These are phyloP conservation scores for Caligus rogercresseyi DNA, from an alignment of 1,140 invertebrate species.

Conservation along the genomic window DNA sequence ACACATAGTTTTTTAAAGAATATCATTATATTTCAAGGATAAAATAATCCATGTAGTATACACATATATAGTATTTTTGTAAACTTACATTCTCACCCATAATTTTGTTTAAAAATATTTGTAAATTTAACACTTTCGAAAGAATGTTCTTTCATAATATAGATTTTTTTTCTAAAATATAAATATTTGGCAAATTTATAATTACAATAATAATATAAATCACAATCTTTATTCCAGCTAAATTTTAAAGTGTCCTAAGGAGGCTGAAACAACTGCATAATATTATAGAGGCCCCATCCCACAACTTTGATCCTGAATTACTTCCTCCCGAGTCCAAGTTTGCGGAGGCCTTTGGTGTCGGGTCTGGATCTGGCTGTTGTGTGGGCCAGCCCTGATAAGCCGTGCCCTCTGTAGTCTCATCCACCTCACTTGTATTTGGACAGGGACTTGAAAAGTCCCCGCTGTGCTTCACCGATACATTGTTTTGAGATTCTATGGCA, in stretches of 20 bases:
- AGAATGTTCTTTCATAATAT: too few relatives aligned
- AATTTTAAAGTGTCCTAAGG: neutral
- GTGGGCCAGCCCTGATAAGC: neutral
- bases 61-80: too few relatives aligned
- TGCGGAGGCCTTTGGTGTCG: neutral
- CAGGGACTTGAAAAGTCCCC: neutral
- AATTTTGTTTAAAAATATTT: too few relatives aligned
- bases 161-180: neutral
- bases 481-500: neutral
- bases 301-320: neutral
- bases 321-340: neutral
- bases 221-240: neutral
- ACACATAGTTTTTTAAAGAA: too few relatives aligned
- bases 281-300: neutral
- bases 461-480: neutral
- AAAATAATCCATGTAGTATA: too few relatives aligned
- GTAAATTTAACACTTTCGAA: too few relatives aligned
- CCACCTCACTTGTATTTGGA: neutral
- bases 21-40: too few relatives aligned
- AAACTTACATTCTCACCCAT: too few relatives aligned
- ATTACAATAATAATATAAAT: too few relatives aligned
- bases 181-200: neutral
- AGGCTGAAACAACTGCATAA: neutral
- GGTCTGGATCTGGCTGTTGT: neutral
- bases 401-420: neutral